Evolutionary conservation across 2,797 vertebrate genomes (phyloP).

Genomic region (Peromyscus nudipes): DNA sequence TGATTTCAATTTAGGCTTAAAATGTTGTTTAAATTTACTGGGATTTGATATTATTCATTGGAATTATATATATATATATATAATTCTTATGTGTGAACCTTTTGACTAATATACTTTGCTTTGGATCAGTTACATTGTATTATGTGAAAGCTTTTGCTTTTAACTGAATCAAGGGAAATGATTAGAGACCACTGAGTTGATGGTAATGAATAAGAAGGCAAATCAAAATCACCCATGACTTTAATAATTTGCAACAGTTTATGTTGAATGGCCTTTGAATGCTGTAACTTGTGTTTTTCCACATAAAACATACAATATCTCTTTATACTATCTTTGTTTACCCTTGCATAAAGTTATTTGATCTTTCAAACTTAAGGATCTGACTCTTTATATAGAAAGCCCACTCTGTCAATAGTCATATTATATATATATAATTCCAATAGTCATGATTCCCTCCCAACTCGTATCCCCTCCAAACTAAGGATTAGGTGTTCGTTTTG

Average conservation of each 20-base stretch:
- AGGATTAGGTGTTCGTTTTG: neutral
- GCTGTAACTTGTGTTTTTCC: neutral
- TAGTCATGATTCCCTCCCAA: neutral
- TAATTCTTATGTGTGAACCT: neutral
- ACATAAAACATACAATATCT: neutral
- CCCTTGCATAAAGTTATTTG: too few species aligned
- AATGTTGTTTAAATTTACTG: neutral
- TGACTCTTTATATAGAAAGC: neutral
- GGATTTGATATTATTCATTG: neutral
- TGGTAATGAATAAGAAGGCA: neutral
- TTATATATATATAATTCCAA: too few species aligned
- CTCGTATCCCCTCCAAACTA: fast-evolving
- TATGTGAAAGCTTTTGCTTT: neutral
- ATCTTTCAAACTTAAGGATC: neutral
- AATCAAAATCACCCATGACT: neutral
- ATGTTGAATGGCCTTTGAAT: neutral
- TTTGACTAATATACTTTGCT: neutral
- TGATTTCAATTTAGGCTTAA: neutral
- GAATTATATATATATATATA: neutral
- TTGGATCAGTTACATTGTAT: neutral
- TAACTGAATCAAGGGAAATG: neutral
- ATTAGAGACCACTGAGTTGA: neutral
- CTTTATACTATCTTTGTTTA: too few species aligned
- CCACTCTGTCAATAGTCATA: neutral
- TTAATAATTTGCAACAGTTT: neutral